Evolutionary conservation across 2,888 invertebrate genomes (phyloP), one percentile per base, ranked within the genome.

Genomic region (Lucinisca nassula): DNA sequence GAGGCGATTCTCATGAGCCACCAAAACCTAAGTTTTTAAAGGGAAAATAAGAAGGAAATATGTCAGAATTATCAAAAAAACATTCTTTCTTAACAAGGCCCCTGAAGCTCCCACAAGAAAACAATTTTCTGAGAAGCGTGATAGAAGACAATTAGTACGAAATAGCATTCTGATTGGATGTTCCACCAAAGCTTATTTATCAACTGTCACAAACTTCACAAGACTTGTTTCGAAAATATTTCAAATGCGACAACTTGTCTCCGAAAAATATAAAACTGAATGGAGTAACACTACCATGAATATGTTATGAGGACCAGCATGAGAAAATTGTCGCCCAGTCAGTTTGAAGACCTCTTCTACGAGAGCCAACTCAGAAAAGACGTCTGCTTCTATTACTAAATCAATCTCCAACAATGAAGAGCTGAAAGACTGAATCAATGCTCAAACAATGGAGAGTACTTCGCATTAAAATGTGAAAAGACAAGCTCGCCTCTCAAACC

Each of bases 281-380:
- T n/a, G 67, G 35, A 67, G 67, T 35, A 74, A 74, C 74, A 74
- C 30, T 74, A 21, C 40, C 30, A 24, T 40, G 45, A 74, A 74
- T 40, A n/a, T 40, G 45, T 81, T 55, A 74, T 35, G n/a, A 32
- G 70, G 27, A 55, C 49, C 24, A 58, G 70, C 80, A 73, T 61
- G 78, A 67, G 75, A 82, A 75, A 86, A 79, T 61, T 79, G 86
- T 86, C 86, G 75, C 79, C 85, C 73, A 51, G 38, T 45, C 76
- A 78, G 35, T 79, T 40, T 82, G 49, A 37, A 85, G 77, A 73
- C 77, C 78, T 58, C 70, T 58, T 79, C 70, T 75, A 74, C 45
- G 8, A 45, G 70, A 70, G 79, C 78, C 70, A 30, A 77, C 61
- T 79, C 49, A 55, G 70, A 32, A 55, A 67, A 79, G 79, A 70